A percentile compares a stretch with the other conserved stretches of the same genome.
These are phyloP conservation scores for Platyrinchus mystaceus DNA, from an alignment of 2,797 vertebrate species.

Conservation along the genomic window DNA sequence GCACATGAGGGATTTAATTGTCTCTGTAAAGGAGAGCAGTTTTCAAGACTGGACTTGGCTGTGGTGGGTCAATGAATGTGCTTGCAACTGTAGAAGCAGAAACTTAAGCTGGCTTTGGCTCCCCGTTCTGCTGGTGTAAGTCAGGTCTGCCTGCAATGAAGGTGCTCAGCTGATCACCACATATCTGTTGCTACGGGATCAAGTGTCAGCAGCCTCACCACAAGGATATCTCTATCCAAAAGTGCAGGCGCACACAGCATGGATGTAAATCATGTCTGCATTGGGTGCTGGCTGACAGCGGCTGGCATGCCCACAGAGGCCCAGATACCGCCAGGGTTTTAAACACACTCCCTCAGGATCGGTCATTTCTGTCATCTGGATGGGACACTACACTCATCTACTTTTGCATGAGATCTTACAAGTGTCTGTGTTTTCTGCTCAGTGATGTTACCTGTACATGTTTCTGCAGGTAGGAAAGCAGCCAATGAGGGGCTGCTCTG, in stretches of 20 bases:
- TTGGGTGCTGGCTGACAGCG: not conserved
- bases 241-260: accelerated
- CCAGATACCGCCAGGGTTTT: accelerated
- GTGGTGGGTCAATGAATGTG: not conserved
- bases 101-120: not conserved
- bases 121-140: not conserved
- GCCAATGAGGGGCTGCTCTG: not conserved
- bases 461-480: not conserved
- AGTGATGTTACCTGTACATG: accelerated
- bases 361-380: not conserved
- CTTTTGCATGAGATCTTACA: not conserved
- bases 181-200: accelerated
- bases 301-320: accelerated
- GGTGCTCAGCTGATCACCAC: not conserved
- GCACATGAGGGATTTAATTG: constrained; percentile 23
- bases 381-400: accelerated
- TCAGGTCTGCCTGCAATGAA: accelerated
- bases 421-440: not conserved
- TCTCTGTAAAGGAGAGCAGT: not conserved
- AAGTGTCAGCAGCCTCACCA: not conserved
- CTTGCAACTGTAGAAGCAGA: not conserved
- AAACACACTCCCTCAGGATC: accelerated
- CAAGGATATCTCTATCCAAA: not conserved
- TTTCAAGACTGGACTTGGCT: not conserved
- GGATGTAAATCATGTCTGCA: accelerated